Evolutionary conservation across 2,888 invertebrate genomes (phyloP).

Genomic region (Drosophila imparisetae): DNA sequence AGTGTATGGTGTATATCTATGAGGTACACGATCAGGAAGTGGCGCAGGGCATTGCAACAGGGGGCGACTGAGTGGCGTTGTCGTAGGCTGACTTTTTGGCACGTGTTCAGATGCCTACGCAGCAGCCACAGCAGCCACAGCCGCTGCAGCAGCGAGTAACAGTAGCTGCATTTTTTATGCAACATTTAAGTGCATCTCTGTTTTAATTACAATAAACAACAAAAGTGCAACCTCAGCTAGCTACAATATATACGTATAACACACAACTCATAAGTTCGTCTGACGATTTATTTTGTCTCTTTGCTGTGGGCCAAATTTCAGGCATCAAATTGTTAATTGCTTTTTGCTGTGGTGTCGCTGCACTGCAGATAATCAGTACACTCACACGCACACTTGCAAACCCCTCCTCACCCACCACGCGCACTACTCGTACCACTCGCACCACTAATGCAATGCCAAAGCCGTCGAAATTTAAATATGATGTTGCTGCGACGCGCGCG

Average conservation of each 20-base stretch:
- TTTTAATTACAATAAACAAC: slow-evolving; percentile 74
- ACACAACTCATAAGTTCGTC: slow-evolving; percentile 50
- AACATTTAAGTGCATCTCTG: slow-evolving; percentile 72
- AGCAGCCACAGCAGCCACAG: slow-evolving; percentile 5
- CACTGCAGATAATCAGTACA: slow-evolving; percentile 46
- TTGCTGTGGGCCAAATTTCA: slow-evolving; percentile 57
- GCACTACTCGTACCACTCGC: not conserved
- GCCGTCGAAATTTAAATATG: slow-evolving; percentile 35
- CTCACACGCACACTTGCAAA: slow-evolving; percentile 1
- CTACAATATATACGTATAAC: slow-evolving; percentile 47
- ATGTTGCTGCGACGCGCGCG: slow-evolving; percentile 39
- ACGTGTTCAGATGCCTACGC: slow-evolving; percentile 74
- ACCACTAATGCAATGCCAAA: slow-evolving; percentile 41
- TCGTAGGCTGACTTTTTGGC: slow-evolving; percentile 68
- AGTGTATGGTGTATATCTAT: slow-evolving; percentile 42
- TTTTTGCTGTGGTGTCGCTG: slow-evolving; percentile 42
- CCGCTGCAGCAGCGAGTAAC: slow-evolving; percentile 27
- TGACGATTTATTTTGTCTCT: slow-evolving; percentile 4
- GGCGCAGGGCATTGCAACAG: slow-evolving; percentile 50
- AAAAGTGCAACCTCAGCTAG: slow-evolving; percentile 59
- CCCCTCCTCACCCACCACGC: not conserved
- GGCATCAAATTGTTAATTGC: slow-evolving; percentile 75
- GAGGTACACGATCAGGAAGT: slow-evolving; percentile 49
- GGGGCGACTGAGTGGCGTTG: slow-evolving; percentile 67
- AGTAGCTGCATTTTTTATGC: slow-evolving; percentile 64